Evolutionary conservation across 2,113 vertebrate genomes (phyloP).

Genomic region (Urocynchramus pylzowi): DNA sequence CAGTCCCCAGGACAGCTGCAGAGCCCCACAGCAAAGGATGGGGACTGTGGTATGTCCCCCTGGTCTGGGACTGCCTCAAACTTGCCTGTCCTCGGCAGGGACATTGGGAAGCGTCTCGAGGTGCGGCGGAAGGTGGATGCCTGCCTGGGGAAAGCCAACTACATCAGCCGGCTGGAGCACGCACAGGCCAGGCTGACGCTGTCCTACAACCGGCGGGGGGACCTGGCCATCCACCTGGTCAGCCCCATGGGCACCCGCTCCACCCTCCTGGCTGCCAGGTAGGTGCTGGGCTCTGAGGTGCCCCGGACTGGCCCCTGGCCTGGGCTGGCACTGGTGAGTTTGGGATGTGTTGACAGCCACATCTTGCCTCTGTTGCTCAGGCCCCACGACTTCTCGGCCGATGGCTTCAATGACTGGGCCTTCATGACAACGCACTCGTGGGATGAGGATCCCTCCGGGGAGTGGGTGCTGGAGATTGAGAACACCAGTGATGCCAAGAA

Average conservation of each 20-base stretch:
- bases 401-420: constrained; percentile 97
- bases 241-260: constrained; percentile 94
- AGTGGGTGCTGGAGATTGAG: constrained; percentile 92
- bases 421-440: constrained; percentile 98
- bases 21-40: fast-evolving
- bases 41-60: fast-evolving
- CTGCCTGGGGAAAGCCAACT: constrained; percentile 81
- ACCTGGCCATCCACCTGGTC: constrained; percentile 90
- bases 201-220: constrained; percentile 93
- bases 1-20: fast-evolving
- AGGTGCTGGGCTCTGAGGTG: background rate
- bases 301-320: background rate
- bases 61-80: background rate
- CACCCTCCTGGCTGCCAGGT: constrained; percentile 92
- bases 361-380: constrained; percentile 49
- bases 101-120: constrained; percentile 86
- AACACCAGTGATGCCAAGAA: constrained; percentile 89
- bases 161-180: constrained; percentile 87
- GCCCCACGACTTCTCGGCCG: constrained; percentile 91
- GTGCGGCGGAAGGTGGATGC: constrained; percentile 83
- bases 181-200: constrained; percentile 89
- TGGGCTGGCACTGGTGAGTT: background rate
- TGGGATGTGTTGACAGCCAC: fast-evolving
- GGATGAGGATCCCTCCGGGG: constrained; percentile 89
- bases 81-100: constrained; percentile 68